phyloP scores from a whole-genome alignment of 2,113 vertebrate species.

The Trogon melanurus region DNA sequence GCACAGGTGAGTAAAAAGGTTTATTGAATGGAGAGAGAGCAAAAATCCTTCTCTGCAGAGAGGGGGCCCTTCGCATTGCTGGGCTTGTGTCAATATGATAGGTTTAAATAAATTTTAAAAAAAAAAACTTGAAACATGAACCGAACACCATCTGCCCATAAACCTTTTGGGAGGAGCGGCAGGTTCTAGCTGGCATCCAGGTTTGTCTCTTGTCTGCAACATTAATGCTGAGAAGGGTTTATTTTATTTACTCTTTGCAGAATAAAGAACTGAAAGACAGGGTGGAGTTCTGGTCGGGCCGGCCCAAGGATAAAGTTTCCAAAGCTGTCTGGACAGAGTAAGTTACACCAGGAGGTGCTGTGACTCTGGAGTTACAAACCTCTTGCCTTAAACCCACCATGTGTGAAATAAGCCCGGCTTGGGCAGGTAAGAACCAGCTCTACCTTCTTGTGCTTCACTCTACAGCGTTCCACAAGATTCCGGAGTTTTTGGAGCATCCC shows the following conservation, averaged over 20 bases:
- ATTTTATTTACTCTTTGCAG: constrained; percentile 15
- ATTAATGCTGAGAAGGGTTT: rapidly evolving
- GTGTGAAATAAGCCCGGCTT: not conserved
- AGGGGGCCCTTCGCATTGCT: rapidly evolving
- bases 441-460: not conserved
- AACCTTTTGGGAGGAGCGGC: not conserved
- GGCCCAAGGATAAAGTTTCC: constrained; percentile 1
- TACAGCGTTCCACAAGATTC: not conserved
- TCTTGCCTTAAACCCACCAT: too few relatives aligned
- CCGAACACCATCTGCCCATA: too few relatives aligned
- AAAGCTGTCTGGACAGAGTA: constrained; percentile 64
- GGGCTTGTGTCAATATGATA: not conserved
- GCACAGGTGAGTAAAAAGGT: constrained; percentile 52
- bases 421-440: not conserved
- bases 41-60: too few relatives aligned
- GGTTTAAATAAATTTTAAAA: not conserved
- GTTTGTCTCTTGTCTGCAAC: not conserved
- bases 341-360: not conserved
- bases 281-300: constrained; percentile 52
- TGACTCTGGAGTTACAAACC: not conserved
- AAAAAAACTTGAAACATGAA: too few relatives aligned
- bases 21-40: not conserved
- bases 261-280: constrained; percentile 75
- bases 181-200: not conserved
- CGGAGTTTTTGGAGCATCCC: not conserved